Base-by-base conservation (phyloP, 2,797 vertebrate species). In the Gobio occitaniae region DNA sequence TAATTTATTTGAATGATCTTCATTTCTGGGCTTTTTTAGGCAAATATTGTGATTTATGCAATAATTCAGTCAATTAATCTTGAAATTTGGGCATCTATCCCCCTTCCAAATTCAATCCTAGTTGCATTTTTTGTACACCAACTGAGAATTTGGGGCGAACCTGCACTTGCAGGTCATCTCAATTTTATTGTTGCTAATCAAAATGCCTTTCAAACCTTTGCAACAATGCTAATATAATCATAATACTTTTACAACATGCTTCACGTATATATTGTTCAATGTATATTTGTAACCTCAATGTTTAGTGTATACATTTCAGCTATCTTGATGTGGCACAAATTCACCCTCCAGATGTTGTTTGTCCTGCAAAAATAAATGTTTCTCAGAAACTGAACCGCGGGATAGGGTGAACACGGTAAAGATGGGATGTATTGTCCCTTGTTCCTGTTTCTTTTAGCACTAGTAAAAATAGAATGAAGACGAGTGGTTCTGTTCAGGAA, bases 301-400 rank as follows among this genome's bases (percentile, higher is more conserved):
- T 9, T 19, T 54, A 21, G 16, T 25, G 66, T 47, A 25, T 54
- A 54, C 48, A 7, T 86, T 78, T 84, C 63, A 86, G 85, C 89
- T 93, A 92, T 94, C 91, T 92, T 88, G 84, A 91, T 88, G 65
- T 92, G 92, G 77, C 92, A 93, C 90, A 92, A 86, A 92, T 95
- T 92, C 83, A 76, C 50, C 59, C 88, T 56, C 84, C 90, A 80
- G 87, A 92, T 91, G 89, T 90, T 89, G 89, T 90, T 89, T 66
- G 72, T 88, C 74, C 69, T 86, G 54, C 25, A 72, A 47, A 63
- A 63, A 36, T 48, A 36, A 59, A 36, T 61, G 59, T 61, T 61
- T 63, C 12, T 29, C 25, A 76, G 29, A 83, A 76, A 52, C 36
- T 50, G 54, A 44, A 68, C 7, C 13, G 3, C 19, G 2, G 12